These are phyloP conservation scores for Darevskia mixta DNA, from an alignment of 2,797 vertebrate species.

Conservation along the genomic window DNA sequence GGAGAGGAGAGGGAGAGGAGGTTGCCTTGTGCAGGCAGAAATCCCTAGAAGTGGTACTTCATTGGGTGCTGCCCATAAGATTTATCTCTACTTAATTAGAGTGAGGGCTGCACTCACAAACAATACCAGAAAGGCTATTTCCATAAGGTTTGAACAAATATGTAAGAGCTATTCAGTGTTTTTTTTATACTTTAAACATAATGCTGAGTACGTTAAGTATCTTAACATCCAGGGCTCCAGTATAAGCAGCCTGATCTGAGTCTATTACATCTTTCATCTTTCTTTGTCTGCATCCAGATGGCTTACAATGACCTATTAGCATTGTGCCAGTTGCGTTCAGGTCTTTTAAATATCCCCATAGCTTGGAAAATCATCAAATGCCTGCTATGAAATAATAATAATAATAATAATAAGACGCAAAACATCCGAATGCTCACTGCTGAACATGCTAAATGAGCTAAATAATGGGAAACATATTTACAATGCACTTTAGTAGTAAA, in stretches of 20 bases:
- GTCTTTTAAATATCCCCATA: slow-evolving; percentile 64
- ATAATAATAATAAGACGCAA: slow-evolving; percentile 31
- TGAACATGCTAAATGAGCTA: slow-evolving; percentile 80
- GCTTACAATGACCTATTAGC: slow-evolving; percentile 63
- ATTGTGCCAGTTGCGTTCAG: slow-evolving; percentile 51
- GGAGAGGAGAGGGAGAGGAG: too few relatives aligned
- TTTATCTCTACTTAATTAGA: not conserved
- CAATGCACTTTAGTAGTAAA: slow-evolving; percentile 78
- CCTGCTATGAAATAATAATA: slow-evolving; percentile 55
- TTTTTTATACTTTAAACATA: slow-evolving; percentile 3
- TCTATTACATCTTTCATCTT: slow-evolving; percentile 46
- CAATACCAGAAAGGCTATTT: not conserved
- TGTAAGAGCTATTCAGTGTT: not conserved
- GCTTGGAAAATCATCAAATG: slow-evolving; percentile 72
- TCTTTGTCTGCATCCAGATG: slow-evolving; percentile 48
- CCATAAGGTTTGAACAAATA: not conserved
- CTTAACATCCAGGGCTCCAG: slow-evolving; percentile 46
- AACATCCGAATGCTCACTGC: slow-evolving; percentile 74
- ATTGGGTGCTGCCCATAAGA: too few relatives aligned
- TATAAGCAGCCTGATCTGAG: slow-evolving; percentile 46
- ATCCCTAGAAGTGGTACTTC: too few relatives aligned
- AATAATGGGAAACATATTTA: slow-evolving; percentile 85
- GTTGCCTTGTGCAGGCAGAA: too few relatives aligned
- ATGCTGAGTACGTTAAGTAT: slow-evolving; percentile 37
- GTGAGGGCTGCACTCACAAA: not conserved